A percentile compares a stretch with the other conserved stretches of the same genome.
phyloP scores from a whole-genome alignment of 2,797 vertebrate species.

The Lepilemur ruficaudatus region DNA sequence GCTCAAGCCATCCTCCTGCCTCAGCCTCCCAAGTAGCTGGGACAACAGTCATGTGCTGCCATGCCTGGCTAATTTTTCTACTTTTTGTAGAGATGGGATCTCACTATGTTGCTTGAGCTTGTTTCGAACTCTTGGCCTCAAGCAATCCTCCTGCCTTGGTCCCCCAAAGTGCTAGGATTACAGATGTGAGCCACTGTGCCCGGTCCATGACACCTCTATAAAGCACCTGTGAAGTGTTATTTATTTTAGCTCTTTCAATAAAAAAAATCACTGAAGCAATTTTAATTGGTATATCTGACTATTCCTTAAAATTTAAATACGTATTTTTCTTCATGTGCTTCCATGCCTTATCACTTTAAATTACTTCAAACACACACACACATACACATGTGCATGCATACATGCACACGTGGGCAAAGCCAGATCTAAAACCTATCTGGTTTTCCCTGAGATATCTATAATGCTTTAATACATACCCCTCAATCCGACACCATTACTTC shows the following conservation, averaged over 20 bases:
- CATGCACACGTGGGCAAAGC: background rate
- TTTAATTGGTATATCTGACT: background rate
- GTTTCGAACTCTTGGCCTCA: background rate
- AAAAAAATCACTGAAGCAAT: conserved; percentile 26
- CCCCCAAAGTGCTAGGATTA: background rate
- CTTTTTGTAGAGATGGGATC: background rate
- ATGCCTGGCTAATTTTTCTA: background rate
- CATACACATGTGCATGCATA: background rate
- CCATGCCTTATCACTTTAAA: background rate
- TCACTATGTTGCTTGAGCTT: background rate
- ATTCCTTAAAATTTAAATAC: background rate
- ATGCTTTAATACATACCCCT: background rate
- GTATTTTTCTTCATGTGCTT: background rate
- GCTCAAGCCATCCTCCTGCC: background rate
- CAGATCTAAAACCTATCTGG: background rate
- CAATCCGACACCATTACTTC: background rate
- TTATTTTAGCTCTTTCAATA: background rate
- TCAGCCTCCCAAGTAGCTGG: background rate
- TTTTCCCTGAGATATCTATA: conserved; percentile 11
- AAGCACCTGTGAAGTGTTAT: background rate
- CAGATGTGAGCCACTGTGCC: background rate
- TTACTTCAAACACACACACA: background rate
- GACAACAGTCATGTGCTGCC: background rate
- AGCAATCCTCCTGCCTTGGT: background rate
- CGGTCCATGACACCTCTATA: background rate